These are phyloP conservation scores for Augochlora pura DNA, from an alignment of 1,140 invertebrate species.

Conservation along the genomic window DNA sequence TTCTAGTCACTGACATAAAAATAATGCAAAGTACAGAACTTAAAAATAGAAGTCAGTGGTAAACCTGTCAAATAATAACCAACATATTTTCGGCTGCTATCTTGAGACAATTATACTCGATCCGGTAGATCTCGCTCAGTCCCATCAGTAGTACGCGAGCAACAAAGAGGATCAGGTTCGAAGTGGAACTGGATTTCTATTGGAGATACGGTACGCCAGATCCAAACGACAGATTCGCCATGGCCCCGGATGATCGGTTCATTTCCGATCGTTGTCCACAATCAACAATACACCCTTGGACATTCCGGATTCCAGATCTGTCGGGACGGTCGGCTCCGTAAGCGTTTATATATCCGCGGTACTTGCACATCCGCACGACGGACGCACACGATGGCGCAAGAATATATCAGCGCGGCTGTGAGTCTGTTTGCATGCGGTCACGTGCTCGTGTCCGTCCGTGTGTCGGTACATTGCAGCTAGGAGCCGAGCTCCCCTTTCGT, in stretches of 20 bases:
- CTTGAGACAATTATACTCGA: no score
- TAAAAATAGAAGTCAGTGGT: no score
- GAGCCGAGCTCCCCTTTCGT: constrained; percentile 16
- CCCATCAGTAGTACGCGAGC: not conserved
- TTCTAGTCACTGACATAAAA: no score
- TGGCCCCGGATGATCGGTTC: constrained; percentile 59
- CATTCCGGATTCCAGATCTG: constrained; percentile 55
- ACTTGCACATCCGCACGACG: not conserved
- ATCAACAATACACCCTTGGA: constrained; percentile 58
- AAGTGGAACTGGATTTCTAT: constrained; percentile 49
- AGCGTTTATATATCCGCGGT: constrained; percentile 28
- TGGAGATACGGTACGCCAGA: constrained; percentile 40
- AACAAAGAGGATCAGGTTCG: not conserved
- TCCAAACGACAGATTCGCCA: constrained; percentile 34
- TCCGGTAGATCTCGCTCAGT: no score
- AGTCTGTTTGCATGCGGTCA: not conserved
- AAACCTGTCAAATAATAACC: no score
- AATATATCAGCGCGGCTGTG: not conserved
- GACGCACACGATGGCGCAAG: not conserved
- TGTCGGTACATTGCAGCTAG: constrained; percentile 27
- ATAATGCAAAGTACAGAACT: no score
- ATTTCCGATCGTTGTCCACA: constrained; percentile 62
- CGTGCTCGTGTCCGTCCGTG: not conserved
- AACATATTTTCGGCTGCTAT: no score
- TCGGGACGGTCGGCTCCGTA: constrained; percentile 33